Conservation (phyloP, 1,140 invertebrate genomes). For the Goniozus legneri region DNA sequence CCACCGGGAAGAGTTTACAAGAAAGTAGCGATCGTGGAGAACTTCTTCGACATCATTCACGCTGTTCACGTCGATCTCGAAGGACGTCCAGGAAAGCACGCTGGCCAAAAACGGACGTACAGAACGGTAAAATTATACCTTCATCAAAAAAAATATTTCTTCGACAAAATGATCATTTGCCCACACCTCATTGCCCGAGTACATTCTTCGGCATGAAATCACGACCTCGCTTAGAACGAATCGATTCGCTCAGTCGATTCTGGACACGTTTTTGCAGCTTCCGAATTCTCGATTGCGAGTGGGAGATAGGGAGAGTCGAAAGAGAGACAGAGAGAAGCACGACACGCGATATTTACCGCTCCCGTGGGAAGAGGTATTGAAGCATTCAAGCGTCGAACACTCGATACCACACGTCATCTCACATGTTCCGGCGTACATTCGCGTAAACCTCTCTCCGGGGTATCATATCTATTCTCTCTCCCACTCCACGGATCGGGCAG, state of each 20-base stretch:
- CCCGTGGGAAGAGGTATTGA: conserved; percentile 35
- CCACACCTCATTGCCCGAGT: no score
- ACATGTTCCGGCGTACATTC: conserved; percentile 42
- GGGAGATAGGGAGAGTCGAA: no score
- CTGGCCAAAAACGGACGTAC: conserved; percentile 93
- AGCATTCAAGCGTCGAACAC: conserved; percentile 41
- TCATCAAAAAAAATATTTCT: neutral
- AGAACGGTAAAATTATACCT: conserved; percentile 89
- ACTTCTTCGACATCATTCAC: conserved; percentile 97
- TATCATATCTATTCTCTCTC: conserved; percentile 34
- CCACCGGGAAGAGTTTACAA: conserved; percentile 69
- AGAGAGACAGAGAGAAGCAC: no score
- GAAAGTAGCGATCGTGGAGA: conserved; percentile 92
- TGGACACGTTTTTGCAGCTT: neutral
- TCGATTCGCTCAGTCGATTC: no score
- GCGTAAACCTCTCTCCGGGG: conserved; percentile 44
- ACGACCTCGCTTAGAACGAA: neutral
- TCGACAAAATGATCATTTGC: no score
- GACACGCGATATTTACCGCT: conserved; percentile 36
- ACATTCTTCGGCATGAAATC: neutral
- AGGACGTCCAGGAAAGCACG: conserved; percentile 86
- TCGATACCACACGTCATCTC: conserved; percentile 49
- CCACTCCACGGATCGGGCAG: conserved; percentile 4
- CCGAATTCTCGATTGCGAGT: neutral
- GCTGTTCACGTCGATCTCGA: conserved; percentile 89